phyloP scores from a whole-genome alignment of 2,113 vertebrate species.

The Neotoma lepida region DNA sequence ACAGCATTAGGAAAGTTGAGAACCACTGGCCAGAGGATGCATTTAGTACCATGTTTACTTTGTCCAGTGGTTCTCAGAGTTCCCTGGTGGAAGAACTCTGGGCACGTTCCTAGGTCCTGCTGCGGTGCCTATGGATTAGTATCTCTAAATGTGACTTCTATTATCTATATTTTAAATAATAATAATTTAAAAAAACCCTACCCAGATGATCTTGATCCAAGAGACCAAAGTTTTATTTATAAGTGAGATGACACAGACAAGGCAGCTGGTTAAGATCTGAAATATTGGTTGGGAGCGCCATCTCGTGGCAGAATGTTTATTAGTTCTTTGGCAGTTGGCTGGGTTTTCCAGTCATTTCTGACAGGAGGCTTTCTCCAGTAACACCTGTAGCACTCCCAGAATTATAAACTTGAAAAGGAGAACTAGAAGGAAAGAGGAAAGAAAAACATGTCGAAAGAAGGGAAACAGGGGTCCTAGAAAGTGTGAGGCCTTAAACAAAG shows the following conservation, averaged over 20 bases:
- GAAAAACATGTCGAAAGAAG: not conserved
- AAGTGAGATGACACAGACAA: not conserved
- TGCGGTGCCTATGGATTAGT: not conserved
- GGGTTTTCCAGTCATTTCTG: not conserved
- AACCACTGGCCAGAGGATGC: not conserved
- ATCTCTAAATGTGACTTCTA: not conserved
- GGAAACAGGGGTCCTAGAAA: not conserved
- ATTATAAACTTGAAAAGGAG: not conserved
- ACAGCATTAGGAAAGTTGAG: not conserved
- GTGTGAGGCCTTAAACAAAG: not conserved
- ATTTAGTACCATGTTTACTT: not conserved
- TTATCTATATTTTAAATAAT: not conserved
- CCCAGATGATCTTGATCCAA: not conserved
- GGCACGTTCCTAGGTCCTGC: not conserved
- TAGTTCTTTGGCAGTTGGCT: not conserved
- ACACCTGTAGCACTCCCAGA: not conserved
- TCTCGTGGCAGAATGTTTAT: slow-evolving; percentile 44
- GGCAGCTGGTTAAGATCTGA: not conserved
- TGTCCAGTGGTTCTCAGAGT: not conserved
- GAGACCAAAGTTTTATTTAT: not conserved
- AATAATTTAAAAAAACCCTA: not conserved
- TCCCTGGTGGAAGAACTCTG: not conserved
- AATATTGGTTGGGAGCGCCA: not conserved
- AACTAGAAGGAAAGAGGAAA: not conserved
- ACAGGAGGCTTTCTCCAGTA: not conserved